Evolutionary conservation across 2,797 vertebrate genomes (phyloP).

Genomic region (Protosalanx chinensis): DNA sequence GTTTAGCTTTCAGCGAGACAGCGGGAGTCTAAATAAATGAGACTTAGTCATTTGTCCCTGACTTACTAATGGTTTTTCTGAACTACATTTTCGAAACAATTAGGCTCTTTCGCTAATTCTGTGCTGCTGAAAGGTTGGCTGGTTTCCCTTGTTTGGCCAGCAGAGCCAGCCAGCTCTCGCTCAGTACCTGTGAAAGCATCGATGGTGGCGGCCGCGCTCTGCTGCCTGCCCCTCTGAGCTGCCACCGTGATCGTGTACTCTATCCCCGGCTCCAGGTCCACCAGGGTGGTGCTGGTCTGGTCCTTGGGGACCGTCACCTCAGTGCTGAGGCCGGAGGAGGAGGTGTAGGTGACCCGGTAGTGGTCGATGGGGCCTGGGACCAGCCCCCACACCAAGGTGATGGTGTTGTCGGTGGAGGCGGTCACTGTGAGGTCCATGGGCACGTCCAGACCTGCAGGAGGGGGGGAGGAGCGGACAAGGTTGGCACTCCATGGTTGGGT

Average conservation of each 20-base stretch:
- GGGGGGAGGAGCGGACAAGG: neutral
- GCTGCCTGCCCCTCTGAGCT: slow-evolving; percentile 89
- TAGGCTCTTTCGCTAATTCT: neutral
- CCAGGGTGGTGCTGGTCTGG: slow-evolving; percentile 78
- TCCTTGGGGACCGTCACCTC: slow-evolving; percentile 87
- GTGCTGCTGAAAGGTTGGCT: neutral
- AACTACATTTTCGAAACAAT: neutral
- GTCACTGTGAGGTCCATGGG: slow-evolving; percentile 88
- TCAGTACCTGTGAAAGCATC: slow-evolving; percentile 92
- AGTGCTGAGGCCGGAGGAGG: slow-evolving; percentile 81
- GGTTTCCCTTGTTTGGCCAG: no score
- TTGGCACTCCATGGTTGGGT: neutral
- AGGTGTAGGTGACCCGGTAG: slow-evolving; percentile 90
- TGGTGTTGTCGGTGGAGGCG: slow-evolving; percentile 91
- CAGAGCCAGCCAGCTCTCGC: no score
- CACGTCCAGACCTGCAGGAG: slow-evolving; percentile 81
- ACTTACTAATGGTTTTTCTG: neutral
- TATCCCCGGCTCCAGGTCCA: slow-evolving; percentile 87
- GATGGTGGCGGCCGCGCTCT: slow-evolving; percentile 87
- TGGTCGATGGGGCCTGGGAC: slow-evolving; percentile 92
- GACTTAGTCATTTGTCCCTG: neutral
- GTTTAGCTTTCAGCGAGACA: neutral
- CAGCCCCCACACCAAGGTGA: slow-evolving; percentile 88
- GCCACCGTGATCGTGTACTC: slow-evolving; percentile 93
- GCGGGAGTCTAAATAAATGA: neutral